phyloP scores from a whole-genome alignment of 2,797 vertebrate species.

The Luscinia luscinia region DNA sequence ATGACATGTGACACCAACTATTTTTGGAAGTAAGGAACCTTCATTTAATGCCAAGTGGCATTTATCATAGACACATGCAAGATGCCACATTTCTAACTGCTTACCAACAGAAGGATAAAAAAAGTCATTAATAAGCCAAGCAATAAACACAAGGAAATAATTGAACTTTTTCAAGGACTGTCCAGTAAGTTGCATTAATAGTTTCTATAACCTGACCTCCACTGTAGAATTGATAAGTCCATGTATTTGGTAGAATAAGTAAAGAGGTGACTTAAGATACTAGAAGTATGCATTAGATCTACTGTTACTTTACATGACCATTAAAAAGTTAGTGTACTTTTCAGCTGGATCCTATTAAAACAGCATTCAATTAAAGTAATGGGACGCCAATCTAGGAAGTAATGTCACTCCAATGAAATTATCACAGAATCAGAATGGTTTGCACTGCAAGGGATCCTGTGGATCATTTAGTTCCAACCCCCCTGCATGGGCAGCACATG shows the following conservation, averaged over 20 bases:
- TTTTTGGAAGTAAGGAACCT: not conserved
- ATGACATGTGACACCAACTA: not conserved
- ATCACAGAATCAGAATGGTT: not conserved
- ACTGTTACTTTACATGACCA: not conserved
- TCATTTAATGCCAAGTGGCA: not conserved
- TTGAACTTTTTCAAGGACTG: not conserved
- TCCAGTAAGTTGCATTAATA: not conserved
- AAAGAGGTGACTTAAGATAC: not conserved
- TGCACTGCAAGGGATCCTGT: not conserved
- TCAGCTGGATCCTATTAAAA: not conserved
- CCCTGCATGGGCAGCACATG: not conserved
- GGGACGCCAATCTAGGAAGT: not conserved
- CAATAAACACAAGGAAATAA: not conserved
- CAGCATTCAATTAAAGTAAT: not conserved
- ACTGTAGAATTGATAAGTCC: not conserved
- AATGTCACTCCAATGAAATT: not conserved
- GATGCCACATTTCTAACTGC: not conserved
- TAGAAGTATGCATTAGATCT: not conserved
- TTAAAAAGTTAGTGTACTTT: not conserved
- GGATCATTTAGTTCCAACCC: not conserved
- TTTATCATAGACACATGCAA: not conserved
- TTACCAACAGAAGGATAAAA: not conserved
- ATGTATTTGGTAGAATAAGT: not conserved
- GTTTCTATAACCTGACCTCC: not conserved
- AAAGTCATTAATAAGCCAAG: not conserved